These are phyloP conservation scores for Epizoanthus stellaris DNA, from an alignment of 92 coral and sea anemone genomes.

Conservation along the genomic window DNA sequence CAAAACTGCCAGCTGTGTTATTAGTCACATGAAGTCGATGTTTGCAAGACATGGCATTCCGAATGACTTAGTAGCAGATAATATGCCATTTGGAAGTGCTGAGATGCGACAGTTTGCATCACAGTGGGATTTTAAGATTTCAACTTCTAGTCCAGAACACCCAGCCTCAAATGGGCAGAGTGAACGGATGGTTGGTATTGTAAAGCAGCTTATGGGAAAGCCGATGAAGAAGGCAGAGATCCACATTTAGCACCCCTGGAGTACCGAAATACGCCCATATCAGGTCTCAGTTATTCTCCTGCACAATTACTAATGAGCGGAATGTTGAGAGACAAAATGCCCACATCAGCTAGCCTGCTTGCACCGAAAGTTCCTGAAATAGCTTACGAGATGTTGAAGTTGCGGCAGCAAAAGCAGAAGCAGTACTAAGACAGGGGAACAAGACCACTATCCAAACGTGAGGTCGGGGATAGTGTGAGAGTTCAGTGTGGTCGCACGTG, in stretches of 20 bases:
- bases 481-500: constrained; percentile 42
- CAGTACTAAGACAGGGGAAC: constrained; percentile 38
- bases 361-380: constrained; percentile 30
- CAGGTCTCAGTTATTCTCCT: constrained; percentile 55
- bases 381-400: constrained; percentile 34
- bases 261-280: constrained; percentile 47
- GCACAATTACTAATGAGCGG: constrained; percentile 56
- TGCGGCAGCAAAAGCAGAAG: constrained; percentile 45
- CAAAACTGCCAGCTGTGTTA: constrained; percentile 40
- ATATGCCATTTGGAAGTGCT: constrained; percentile 31
- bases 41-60: constrained; percentile 33
- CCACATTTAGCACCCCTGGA: constrained; percentile 42
- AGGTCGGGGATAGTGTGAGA: constrained; percentile 43
- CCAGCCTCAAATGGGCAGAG: constrained; percentile 60
- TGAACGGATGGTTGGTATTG: constrained; percentile 41
- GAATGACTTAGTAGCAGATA: constrained; percentile 30
- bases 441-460: constrained; percentile 16
- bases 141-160: constrained; percentile 50
- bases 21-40: constrained; percentile 12
- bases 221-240: constrained; percentile 52
- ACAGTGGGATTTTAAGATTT: constrained; percentile 23
- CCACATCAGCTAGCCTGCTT: constrained; percentile 39
- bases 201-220: constrained; percentile 60
- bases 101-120: constrained; percentile 39
- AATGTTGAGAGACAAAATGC: constrained; percentile 51